phyloP scores from a whole-genome alignment of 2,888 invertebrate species.

The Rhingia rostrata region DNA sequence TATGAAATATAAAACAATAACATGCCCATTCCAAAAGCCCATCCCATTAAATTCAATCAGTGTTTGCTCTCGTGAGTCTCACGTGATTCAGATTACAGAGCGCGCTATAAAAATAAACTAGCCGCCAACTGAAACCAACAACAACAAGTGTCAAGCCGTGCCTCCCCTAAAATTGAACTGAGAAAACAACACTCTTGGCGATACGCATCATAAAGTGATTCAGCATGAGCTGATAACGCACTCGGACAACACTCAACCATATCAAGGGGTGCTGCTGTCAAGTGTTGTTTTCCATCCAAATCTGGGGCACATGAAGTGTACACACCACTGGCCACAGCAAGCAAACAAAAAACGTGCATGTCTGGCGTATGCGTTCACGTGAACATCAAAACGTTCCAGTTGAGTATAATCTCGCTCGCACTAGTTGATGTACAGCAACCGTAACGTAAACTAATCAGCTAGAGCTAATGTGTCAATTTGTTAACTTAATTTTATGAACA shows the following conservation, averaged over 20 bases:
- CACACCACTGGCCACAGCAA: too few species aligned
- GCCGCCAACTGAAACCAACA: not conserved
- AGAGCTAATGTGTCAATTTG: constrained; percentile 2
- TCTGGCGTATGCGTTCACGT: constrained; percentile 32
- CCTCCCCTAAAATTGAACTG: constrained; percentile 38
- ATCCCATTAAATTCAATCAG: not conserved
- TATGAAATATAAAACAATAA: not conserved
- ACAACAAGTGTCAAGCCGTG: constrained; percentile 37
- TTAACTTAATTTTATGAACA: not conserved
- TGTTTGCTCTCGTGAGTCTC: constrained; percentile 54
- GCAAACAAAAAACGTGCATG: constrained; percentile 27
- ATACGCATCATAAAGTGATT: constrained; percentile 16
- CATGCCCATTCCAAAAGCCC: not conserved
- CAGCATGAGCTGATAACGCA: constrained; percentile 42
- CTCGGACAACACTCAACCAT: constrained; percentile 11
- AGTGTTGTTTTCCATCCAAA: constrained; percentile 8
- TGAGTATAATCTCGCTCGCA: not conserved
- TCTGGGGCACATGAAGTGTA: constrained; percentile 31
- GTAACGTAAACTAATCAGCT: not conserved
- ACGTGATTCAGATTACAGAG: constrained; percentile 59
- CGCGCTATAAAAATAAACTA: not conserved
- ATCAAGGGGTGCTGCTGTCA: constrained; percentile 15
- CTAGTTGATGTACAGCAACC: too few species aligned
- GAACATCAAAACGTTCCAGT: constrained; percentile 8
- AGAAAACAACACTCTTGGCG: constrained; percentile 33